Evolutionary conservation across 2,113 vertebrate species (phyloP), one percentile per base, ranked within the genome.

Genomic region (Solenodon paradoxus): DNA sequence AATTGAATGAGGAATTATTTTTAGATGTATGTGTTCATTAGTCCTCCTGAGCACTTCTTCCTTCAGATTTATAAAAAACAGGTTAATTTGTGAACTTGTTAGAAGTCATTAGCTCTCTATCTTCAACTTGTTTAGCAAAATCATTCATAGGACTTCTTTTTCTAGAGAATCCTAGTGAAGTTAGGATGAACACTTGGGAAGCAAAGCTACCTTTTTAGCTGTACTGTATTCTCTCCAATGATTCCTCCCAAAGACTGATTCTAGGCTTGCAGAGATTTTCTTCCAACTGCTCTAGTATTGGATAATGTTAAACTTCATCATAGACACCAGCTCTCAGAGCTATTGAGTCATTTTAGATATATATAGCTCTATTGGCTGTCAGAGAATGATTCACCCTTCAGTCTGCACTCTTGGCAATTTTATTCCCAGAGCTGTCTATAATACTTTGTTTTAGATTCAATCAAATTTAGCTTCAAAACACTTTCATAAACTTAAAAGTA

Each of bases 1-100:
- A 96, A 97, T 96, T 96, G 95, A 94, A 69, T 51, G 35, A 90
- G 66, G 35, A 85, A 92, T 81, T 96, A 96, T 96, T 97, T 97
- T 96, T 96, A 97, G 96, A 90, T 55, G 15, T 61, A 24, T 64
- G 74, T 88, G 32, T 96, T 96, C 94, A 95, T 95, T 96, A 92
- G 90, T 88, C 10, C 92, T 75, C 57, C 74, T 66, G 87, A 94
- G 81, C 22, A 79, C 30, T 15, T 92, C 51, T 95, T 94, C 40
- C 49, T 94, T 93, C 81, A 71, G 90, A 68, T 96, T 94, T 93
- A 66, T 86, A 19, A 42, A 81, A 75, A 90, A 8, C 42, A 91
- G 63, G 55, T 80, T 95, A 96, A 95, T 92, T 85, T 96, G 92
- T 83, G 78, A 53, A 51, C n/a, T 71, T 38, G 63, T 38, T 90